phyloP scores from a whole-genome alignment of 2,113 vertebrate genomes.

The Passer montanus region DNA sequence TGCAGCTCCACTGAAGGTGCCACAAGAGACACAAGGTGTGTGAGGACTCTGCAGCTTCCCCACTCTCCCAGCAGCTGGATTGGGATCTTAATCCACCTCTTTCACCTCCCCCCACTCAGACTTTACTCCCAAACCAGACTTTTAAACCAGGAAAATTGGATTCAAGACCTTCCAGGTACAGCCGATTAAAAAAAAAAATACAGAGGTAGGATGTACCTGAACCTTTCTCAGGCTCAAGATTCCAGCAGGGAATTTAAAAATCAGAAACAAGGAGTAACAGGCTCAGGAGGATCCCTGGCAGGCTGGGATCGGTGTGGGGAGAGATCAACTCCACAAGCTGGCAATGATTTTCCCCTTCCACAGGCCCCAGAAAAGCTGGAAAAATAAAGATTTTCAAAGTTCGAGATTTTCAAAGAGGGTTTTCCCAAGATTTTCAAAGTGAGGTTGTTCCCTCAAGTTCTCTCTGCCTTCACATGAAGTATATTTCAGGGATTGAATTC shows the following conservation, averaged over 20 bases:
- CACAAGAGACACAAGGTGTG: not conserved
- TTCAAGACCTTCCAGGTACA: not conserved
- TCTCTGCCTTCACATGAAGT: not conserved
- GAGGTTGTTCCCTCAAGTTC: not conserved
- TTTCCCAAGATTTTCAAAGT: not conserved
- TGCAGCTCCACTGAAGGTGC: not conserved
- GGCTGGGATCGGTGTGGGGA: not conserved
- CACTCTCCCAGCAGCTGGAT: accelerated
- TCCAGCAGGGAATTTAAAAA: not conserved
- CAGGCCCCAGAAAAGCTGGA: not conserved
- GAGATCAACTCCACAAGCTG: not conserved
- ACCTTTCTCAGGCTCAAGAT: not conserved
- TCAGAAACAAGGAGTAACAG: not conserved
- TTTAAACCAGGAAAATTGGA: not conserved
- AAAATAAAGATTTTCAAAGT: not conserved
- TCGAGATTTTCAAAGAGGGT: not conserved
- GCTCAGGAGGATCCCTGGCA: not conserved
- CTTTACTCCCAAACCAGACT: not conserved
- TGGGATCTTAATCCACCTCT: not conserved
- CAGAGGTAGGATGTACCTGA: not conserved
- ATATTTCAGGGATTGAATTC: not conserved
- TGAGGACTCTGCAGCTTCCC: not conserved
- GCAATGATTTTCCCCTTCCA: not conserved
- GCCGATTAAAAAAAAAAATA: not conserved
- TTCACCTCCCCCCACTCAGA: not conserved